Conservation (phyloP, 1,140 invertebrate species). For the Hyphantria cunea region DNA sequence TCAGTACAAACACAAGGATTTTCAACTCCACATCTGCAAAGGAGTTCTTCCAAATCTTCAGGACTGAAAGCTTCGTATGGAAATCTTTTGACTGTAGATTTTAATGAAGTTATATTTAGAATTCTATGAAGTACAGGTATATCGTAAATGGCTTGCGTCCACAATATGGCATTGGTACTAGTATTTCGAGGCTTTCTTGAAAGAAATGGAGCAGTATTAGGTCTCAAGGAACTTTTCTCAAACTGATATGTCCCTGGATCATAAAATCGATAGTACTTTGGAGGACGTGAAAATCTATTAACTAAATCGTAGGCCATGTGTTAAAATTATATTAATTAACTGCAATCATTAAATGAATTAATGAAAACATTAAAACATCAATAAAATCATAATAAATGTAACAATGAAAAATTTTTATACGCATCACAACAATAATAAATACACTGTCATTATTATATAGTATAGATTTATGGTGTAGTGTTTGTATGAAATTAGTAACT, state of each 20-base stretch:
- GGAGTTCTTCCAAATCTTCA: slow-evolving; percentile 49
- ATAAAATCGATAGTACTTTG: slow-evolving; percentile 43
- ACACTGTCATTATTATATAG: background rate
- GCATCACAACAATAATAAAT: background rate
- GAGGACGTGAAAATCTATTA: slow-evolving; percentile 41
- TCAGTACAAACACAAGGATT: slow-evolving; percentile 52
- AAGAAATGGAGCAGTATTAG: slow-evolving; percentile 55
- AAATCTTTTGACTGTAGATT: slow-evolving; percentile 59
- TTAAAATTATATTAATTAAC: slow-evolving; percentile 1
- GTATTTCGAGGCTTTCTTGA: slow-evolving; percentile 46
- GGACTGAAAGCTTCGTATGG: slow-evolving; percentile 51
- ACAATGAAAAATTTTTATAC: too few relatives aligned
- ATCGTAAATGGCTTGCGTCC: slow-evolving; percentile 60
- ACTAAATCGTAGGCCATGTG: slow-evolving; percentile 51
- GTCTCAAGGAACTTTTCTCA: slow-evolving; percentile 30
- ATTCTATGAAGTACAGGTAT: slow-evolving; percentile 36
- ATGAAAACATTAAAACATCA: background rate
- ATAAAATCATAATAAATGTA: too few relatives aligned
- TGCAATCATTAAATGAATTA: background rate
- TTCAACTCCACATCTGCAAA: slow-evolving; percentile 56
- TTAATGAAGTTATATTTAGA: slow-evolving; percentile 52
- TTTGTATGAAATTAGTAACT: background rate
- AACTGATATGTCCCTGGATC: slow-evolving; percentile 62
- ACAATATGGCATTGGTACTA: slow-evolving; percentile 35
- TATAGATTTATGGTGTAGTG: background rate